Evolutionary conservation across 2,113 vertebrate species (phyloP).

Genomic region (Isurus oxyrinchus): DNA sequence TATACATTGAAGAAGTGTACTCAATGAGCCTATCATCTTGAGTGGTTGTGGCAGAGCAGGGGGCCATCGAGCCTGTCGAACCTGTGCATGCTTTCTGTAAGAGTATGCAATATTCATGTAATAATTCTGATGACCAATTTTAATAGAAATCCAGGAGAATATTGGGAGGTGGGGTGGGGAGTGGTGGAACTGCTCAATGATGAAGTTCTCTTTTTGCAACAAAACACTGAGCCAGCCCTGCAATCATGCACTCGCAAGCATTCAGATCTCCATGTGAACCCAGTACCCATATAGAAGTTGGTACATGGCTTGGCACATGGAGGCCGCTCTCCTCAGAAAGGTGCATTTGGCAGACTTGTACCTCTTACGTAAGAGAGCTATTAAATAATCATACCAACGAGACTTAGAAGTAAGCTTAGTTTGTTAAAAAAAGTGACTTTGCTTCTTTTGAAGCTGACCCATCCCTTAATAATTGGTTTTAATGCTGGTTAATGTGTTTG

Average conservation of each 20-base stretch:
- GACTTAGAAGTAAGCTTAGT: background rate
- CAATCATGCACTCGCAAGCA: background rate
- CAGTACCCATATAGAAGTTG: background rate
- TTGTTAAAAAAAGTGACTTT: background rate
- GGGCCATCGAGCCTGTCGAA: background rate
- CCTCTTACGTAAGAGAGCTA: background rate
- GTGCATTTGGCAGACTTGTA: background rate
- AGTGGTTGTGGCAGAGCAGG: background rate
- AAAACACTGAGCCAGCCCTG: background rate
- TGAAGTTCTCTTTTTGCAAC: background rate
- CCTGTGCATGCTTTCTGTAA: too few species aligned
- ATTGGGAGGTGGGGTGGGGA: background rate
- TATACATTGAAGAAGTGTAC: background rate
- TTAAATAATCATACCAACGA: background rate
- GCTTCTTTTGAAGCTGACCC: background rate
- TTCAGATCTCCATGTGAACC: background rate
- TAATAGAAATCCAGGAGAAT: background rate
- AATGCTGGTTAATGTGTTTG: background rate
- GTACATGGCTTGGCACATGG: background rate
- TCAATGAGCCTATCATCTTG: background rate
- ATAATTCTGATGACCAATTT: background rate
- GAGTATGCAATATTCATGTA: background rate
- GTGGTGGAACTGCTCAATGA: background rate
- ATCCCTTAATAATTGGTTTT: background rate
- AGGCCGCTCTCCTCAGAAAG: background rate